Percentiles rank a stretch among this genome's conserved stretches.
Evolutionary conservation across 2,888 invertebrate genomes (phyloP).

Genomic region (Vandiemenella viatica): DNA sequence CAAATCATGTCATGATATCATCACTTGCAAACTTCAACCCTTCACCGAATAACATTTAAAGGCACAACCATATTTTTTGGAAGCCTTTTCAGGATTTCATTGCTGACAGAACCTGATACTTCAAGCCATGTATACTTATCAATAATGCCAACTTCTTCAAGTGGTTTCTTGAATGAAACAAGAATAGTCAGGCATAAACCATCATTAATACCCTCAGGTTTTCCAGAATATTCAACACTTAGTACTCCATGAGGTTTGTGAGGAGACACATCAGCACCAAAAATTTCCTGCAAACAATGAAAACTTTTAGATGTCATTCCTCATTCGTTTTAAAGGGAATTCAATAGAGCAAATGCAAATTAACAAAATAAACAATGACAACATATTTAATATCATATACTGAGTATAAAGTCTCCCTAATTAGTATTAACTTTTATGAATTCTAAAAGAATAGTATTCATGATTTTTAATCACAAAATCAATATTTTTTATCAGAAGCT

Average conservation of each 20-base stretch:
- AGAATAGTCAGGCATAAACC: conserved; percentile 69
- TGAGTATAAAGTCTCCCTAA: no score
- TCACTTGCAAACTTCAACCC: no score
- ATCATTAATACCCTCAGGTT: conserved; percentile 37
- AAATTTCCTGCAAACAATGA: conserved; percentile 46
- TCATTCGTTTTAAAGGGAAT: background rate
- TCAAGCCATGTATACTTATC: conserved; percentile 87
- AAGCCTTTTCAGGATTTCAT: conserved; percentile 48
- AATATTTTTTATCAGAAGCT: no score
- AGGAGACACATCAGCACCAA: conserved; percentile 71
- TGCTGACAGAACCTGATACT: conserved; percentile 50
- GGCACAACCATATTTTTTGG: conserved; percentile 65
- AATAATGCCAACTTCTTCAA: conserved; percentile 74
- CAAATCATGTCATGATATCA: no score
- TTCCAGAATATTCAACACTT: conserved; percentile 52
- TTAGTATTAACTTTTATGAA: no score
- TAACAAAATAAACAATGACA: no score
- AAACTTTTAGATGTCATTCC: background rate
- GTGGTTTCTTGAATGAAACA: conserved; percentile 66
- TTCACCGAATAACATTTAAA: conserved; percentile 67
- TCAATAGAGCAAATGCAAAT: no score
- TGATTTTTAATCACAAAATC: no score
- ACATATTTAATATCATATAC: no score
- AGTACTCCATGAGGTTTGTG: conserved; percentile 72
- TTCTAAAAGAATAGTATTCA: no score